Percentiles rank a stretch among this genome's conserved stretches.
Evolutionary conservation across 2,888 invertebrate genomes (phyloP).

Genomic region (Tenthredo scrophulariae): DNA sequence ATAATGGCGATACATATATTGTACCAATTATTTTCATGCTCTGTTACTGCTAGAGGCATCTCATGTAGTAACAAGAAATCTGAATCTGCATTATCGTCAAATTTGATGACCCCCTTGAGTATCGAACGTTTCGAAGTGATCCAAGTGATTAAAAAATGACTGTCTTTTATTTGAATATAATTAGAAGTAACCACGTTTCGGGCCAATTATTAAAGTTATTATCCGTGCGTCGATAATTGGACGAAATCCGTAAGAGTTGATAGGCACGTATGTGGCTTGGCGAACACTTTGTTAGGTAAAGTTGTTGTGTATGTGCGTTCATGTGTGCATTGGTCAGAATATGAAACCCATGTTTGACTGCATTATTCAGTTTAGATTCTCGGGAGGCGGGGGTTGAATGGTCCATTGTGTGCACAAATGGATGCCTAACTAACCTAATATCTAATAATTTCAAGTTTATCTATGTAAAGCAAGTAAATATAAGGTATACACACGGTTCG

Average conservation of each 20-base stretch:
- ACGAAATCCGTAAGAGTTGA: background rate
- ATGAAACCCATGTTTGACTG: constrained; percentile 35
- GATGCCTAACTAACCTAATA: constrained; percentile 48
- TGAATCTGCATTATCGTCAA: too few relatives aligned
- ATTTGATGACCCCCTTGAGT: background rate
- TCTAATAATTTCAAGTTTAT: constrained; percentile 50
- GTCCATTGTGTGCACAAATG: constrained; percentile 45
- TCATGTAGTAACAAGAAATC: too few relatives aligned
- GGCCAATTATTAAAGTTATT: background rate
- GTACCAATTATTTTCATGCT: too few relatives aligned
- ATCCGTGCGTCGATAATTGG: background rate
- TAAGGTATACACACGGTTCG: constrained; percentile 45
- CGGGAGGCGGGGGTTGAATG: background rate
- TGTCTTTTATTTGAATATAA: background rate
- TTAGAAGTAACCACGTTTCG: background rate
- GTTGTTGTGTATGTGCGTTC: background rate
- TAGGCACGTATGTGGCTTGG: background rate
- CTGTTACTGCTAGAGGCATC: too few relatives aligned
- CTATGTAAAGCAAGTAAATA: constrained; percentile 51
- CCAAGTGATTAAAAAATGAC: background rate
- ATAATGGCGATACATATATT: too few relatives aligned
- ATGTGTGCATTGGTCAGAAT: background rate
- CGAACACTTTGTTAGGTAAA: background rate
- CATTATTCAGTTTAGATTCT: constrained; percentile 36
- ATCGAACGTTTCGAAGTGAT: background rate